Percentiles rank a stretch among this genome's conserved stretches.
Evolutionary conservation across 2,888 invertebrate species (phyloP).

Genomic region (Nasonovia ribisnigri): DNA sequence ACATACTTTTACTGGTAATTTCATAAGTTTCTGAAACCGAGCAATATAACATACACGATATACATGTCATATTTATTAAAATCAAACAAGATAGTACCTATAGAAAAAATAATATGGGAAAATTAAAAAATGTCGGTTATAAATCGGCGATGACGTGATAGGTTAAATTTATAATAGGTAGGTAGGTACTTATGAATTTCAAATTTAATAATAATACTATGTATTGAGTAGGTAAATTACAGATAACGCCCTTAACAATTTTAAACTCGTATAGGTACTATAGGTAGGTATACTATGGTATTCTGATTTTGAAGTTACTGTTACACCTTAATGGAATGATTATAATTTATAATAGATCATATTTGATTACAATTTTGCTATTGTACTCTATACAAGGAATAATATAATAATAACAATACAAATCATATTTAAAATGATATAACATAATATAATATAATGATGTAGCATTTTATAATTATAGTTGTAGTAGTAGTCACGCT

Average conservation of each 20-base stretch:
- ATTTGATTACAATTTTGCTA: neutral
- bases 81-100: neutral
- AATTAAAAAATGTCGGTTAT: neutral
- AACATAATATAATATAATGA: neutral
- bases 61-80: neutral
- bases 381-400: neutral
- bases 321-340: neutral
- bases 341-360: neutral
- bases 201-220: neutral
- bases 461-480: neutral
- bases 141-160: neutral
- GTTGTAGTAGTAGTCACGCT: neutral
- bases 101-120: neutral
- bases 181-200: neutral
- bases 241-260: neutral
- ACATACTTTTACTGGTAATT: neutral
- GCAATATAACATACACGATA: neutral
- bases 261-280: neutral
- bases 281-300: neutral
- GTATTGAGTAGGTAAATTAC: neutral
- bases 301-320: neutral
- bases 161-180: neutral
- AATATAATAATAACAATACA: neutral
- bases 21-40: neutral
- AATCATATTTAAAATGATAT: neutral